These are phyloP conservation scores for honey bee (Apis mellifera) DNA, from an alignment of 1,140 invertebrate species.

Conservation along the genomic window Amel_HAv3.1 CM009944.2:6865001-6865500, in stretches of 20 bases:
- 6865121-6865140: conserved; percentile 59
- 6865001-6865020: conserved; percentile 65
- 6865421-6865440: conserved; percentile 67
- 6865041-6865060: conserved; percentile 58
- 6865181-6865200: conserved; percentile 6
- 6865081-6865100: conserved; percentile 67
- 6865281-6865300: conserved; percentile 59
- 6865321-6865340: conserved; percentile 59
- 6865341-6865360: conserved; percentile 60
- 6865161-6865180: conserved; percentile 60
- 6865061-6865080: conserved; percentile 62
- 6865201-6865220: background rate
- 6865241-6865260: conserved; percentile 62
- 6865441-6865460: conserved; percentile 67
- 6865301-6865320: conserved; percentile 68
- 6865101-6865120: conserved; percentile 70
- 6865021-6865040: conserved; percentile 22
- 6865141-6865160: conserved; percentile 64
- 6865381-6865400: background rate
- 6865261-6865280: conserved; percentile 65
- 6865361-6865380: conserved; percentile 61
- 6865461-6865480: conserved; percentile 69
- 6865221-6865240: conserved; percentile 55
- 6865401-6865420: conserved; percentile 1
- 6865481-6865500: conserved; percentile 66